phyloP scores from a whole-genome alignment of 2,797 vertebrate species.

The Hydrophis major region DNA sequence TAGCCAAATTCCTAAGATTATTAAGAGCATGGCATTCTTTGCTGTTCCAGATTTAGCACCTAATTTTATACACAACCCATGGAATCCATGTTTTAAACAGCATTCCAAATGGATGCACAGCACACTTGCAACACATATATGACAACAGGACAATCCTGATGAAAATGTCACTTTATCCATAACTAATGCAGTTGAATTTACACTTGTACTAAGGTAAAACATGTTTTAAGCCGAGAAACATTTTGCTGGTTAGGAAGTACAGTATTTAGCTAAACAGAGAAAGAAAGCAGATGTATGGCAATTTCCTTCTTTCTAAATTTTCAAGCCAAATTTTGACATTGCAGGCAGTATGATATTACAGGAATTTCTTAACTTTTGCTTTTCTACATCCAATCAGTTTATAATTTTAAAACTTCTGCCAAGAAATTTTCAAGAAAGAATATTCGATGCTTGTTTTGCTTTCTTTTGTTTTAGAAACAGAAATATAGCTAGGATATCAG shows the following conservation, averaged over 20 bases:
- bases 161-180: background rate
- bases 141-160: background rate
- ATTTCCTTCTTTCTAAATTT: background rate
- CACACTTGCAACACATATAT: too few species aligned
- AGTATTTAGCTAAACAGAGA: background rate
- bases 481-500: background rate
- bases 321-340: background rate
- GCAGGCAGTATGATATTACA: background rate
- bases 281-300: background rate
- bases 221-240: background rate
- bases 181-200: background rate
- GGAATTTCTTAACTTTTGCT: background rate
- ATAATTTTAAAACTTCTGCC: background rate
- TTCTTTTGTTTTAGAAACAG: background rate
- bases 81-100: background rate
- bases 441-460: background rate
- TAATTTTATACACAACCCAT: background rate
- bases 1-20: slow-evolving; percentile 14
- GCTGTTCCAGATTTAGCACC: background rate
- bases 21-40: background rate
- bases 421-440: background rate
- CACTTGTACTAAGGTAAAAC: background rate
- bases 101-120: background rate
- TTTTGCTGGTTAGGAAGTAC: background rate
- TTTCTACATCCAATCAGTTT: background rate